A percentile compares a stretch with the other conserved stretches of the same genome.
phyloP scores from a whole-genome alignment of 1,140 invertebrate species.

The Tyrophagus putrescentiae region DNA sequence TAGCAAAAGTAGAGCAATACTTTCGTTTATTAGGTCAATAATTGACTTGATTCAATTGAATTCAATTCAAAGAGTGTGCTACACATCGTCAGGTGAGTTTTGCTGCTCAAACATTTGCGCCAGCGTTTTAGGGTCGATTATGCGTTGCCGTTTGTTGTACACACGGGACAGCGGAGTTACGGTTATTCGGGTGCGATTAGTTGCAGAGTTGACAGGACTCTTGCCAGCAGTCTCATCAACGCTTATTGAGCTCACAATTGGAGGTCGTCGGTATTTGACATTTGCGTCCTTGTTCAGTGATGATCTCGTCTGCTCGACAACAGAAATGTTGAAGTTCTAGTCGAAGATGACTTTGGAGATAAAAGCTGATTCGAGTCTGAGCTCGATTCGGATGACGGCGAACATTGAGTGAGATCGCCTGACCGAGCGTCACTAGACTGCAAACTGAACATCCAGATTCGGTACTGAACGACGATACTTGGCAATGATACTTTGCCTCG shows the following conservation, averaged over 20 bases:
- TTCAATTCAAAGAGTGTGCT: no score
- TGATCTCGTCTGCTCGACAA: neutral
- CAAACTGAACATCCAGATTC: neutral
- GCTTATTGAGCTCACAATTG: neutral
- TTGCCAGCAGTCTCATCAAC: neutral
- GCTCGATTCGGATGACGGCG: neutral
- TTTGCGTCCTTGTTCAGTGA: neutral
- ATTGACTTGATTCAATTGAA: no score
- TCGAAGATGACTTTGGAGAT: neutral
- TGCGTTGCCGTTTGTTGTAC: constrained; percentile 10
- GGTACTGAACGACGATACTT: constrained; percentile 8
- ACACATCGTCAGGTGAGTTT: neutral
- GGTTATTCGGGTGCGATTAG: neutral
- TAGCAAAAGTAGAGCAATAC: no score
- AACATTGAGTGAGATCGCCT: neutral
- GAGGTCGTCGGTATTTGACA: neutral
- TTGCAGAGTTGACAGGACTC: neutral
- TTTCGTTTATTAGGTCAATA: no score
- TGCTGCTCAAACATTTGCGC: constrained; percentile 12
- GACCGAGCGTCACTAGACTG: neutral
- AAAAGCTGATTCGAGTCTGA: neutral
- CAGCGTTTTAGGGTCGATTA: constrained; percentile 8
- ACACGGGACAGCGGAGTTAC: constrained; percentile 4
- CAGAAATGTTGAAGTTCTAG: neutral
- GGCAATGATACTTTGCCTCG: neutral